Base-by-base conservation (phyloP, 2,888 invertebrate species). In the Meiosimyza platycephala region DNA sequence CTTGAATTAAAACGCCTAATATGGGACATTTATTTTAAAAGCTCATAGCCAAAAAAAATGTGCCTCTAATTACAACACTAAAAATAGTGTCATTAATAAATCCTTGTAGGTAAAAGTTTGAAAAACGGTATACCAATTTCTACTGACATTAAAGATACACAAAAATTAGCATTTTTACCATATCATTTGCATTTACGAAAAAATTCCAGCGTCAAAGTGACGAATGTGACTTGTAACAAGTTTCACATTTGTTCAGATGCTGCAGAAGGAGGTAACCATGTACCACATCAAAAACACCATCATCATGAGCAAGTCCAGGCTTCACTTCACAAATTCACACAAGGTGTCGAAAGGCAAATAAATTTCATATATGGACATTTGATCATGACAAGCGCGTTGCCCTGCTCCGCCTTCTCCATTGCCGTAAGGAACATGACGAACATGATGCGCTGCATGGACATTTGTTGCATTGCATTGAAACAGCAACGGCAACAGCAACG, bases 341-440 rank as follows among this genome's bases (percentile, higher is more conserved):
- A 51, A 68, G 57, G 68, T 59, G 68, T 68, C 50, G 68, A 68
- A 59, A 68, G 59, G 59, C 50, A 68, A 68, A 68, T 68, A 22
- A 68, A 59, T 59, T 68, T 68, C 48, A n/a, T 22, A 47, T 48
- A 22, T 50, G 59, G 68, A 57, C 50, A 60, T 59, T 18, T 50
- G 68, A 68, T 59, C 57, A 50, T 68, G 59, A 52, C 66, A 54
- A 66, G 54, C 66, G 33, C 54, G 66, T 22, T 22, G 16, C 18
- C 7, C 55, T 62, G 62, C 40, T 62, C 22, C 13, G 5, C 48
- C 47, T 18, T 47, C 18, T 48, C 18, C 47, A 13, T 16, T 47
- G 16, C 28, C 22, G 59, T 22, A 9, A 59, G 28, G 28, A 28
- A 33, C 28, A 28, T 16, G 9, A 60, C 15, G 40, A 28, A 60